These are phyloP conservation scores for Lacerta viridis DNA, from an alignment of 2,797 vertebrate species.

Conservation along the genomic window DNA sequence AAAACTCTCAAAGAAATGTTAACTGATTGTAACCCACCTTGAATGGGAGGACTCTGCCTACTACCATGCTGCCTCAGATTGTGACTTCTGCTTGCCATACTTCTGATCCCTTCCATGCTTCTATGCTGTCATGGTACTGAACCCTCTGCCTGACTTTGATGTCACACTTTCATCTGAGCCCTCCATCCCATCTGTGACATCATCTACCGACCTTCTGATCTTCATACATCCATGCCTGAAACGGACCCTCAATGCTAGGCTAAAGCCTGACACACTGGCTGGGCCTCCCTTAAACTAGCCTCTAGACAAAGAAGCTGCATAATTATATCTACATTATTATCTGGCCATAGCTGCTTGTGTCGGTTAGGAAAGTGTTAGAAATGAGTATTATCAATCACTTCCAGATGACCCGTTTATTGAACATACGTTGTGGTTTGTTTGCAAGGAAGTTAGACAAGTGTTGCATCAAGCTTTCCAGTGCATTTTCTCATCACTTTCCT, in stretches of 20 bases:
- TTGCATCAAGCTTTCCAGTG: too few species aligned
- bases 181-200: neutral
- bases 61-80: neutral
- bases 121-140: neutral
- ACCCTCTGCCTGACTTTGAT: neutral
- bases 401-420: too few species aligned
- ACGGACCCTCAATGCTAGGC: neutral
- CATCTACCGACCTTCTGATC: neutral
- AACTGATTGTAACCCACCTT: neutral
- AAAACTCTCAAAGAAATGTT: too few species aligned
- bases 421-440: too few species aligned
- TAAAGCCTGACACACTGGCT: neutral
- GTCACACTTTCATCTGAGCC: neutral
- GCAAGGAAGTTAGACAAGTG: too few species aligned
- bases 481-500: too few species aligned
- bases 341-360: slow-evolving; percentile 16
- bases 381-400: neutral
- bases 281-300: neutral
- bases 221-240: neutral
- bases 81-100: neutral
- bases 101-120: too few species aligned
- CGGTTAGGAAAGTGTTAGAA: neutral
- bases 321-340: neutral
- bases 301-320: neutral
- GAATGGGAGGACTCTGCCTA: neutral